Conservation (phyloP, 2,888 invertebrate genomes). For the Liodrosophila aerea region DNA sequence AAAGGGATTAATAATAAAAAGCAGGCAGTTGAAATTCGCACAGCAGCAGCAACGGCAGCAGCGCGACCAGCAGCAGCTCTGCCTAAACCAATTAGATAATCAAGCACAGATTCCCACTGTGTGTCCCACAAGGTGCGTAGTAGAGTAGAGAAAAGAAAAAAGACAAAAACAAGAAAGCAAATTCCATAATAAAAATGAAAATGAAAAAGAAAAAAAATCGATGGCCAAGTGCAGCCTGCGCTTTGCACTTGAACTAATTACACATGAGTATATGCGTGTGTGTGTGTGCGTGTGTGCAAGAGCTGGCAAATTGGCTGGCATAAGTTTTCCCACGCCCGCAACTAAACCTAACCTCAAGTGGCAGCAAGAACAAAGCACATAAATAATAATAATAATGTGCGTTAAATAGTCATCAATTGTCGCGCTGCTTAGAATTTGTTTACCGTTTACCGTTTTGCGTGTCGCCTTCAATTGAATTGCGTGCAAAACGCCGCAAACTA, state of each 20-base stretch:
- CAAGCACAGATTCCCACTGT: conserved; percentile 6
- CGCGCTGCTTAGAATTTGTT: conserved; percentile 20
- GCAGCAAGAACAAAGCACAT: conserved; percentile 1
- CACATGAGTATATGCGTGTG: background rate
- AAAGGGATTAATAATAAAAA: conserved; percentile 23
- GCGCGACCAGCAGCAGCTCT: background rate
- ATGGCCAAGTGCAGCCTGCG: conserved; percentile 25
- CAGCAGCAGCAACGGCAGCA: conserved; percentile 13
- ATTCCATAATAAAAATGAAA: conserved; percentile 4
- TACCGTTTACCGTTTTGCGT: conserved; percentile 55
- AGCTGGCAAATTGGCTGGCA: no score
- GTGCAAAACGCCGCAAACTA: conserved; percentile 41
- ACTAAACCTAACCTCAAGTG: conserved; percentile 28
- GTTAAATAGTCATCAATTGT: conserved; percentile 36
- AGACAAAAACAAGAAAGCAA: no score
- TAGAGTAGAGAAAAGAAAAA: no score
- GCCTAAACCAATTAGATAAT: conserved; percentile 42
- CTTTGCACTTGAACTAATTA: conserved; percentile 27
- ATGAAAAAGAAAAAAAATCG: conserved; percentile 32
- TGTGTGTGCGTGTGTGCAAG: no score
- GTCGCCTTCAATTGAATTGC: conserved; percentile 64
- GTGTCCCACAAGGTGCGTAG: conserved; percentile 34
- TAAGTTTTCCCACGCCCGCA: no score
- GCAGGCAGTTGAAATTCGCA: conserved; percentile 31
- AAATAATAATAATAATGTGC: conserved; percentile 27